These are phyloP conservation scores for Cinclus cinclus DNA, from an alignment of 2,113 vertebrate species.

Conservation along the genomic window DNA sequence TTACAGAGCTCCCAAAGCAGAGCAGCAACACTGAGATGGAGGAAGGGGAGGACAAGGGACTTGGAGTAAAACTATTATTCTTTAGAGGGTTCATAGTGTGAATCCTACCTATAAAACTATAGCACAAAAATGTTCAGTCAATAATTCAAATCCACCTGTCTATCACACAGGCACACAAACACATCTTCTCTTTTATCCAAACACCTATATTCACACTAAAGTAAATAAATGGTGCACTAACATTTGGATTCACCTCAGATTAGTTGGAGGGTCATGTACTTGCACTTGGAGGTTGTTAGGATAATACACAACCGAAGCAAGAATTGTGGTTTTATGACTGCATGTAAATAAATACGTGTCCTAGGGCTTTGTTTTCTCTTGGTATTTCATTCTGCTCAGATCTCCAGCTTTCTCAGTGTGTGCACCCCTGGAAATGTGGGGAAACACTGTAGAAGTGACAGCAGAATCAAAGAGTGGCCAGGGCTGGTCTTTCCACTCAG, in stretches of 20 bases:
- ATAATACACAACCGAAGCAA: not conserved
- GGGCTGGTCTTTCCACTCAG: not conserved
- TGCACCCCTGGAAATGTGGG: not conserved
- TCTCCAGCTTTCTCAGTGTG: not conserved
- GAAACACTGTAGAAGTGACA: not conserved
- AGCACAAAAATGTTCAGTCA: not conserved
- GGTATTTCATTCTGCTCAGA: not conserved
- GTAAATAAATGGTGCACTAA: not conserved
- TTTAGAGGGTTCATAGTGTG: not conserved
- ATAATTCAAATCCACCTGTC: not conserved
- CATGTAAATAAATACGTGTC: not conserved
- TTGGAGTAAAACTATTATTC: not conserved
- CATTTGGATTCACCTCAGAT: not conserved
- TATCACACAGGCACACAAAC: not conserved
- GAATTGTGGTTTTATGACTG: not conserved
- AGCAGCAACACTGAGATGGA: not conserved
- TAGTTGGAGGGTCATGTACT: not conserved
- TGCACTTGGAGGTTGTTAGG: not conserved
- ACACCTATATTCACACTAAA: not conserved
- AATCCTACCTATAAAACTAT: not conserved
- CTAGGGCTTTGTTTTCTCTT: not conserved
- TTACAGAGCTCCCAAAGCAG: not conserved
- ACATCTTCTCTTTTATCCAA: not conserved
- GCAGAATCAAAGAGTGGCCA: not conserved
- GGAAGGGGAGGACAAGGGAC: not conserved